These are phyloP conservation scores for Coelinius sp. DNA, from an alignment of 2,888 invertebrate genomes.

Conservation along the genomic window DNA sequence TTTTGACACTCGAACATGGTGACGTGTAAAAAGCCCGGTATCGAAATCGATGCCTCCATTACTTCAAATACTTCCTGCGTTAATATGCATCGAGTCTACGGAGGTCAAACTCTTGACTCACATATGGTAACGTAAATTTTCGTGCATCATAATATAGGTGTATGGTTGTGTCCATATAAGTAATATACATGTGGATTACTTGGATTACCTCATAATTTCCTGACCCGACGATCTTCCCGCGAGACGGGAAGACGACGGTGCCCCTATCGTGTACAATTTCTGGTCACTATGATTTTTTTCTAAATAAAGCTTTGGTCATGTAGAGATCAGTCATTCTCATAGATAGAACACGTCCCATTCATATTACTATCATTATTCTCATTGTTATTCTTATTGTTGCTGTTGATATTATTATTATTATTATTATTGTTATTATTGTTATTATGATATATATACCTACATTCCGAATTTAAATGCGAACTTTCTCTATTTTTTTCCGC, in stretches of 20 bases:
- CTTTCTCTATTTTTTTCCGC: too few species aligned
- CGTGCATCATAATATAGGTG: not conserved
- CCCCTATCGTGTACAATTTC: constrained; percentile 19
- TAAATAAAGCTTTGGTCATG: too few species aligned
- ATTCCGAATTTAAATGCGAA: too few species aligned
- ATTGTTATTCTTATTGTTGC: too few species aligned
- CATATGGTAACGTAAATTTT: not conserved
- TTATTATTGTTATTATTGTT: too few species aligned
- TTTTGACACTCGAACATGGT: constrained; percentile 43
- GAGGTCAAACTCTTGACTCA: constrained; percentile 58
- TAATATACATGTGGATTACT: too few species aligned
- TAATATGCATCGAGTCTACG: constrained; percentile 66
- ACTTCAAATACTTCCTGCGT: constrained; percentile 61
- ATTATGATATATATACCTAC: too few species aligned
- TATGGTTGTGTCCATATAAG: not conserved
- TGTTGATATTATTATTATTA: too few species aligned
- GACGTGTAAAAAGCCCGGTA: too few species aligned
- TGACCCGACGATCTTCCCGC: not conserved
- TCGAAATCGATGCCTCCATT: constrained; percentile 40
- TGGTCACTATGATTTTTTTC: not conserved
- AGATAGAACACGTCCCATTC: too few species aligned
- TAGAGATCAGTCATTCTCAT: too few species aligned
- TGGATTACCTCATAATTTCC: not conserved
- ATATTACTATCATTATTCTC: too few species aligned
- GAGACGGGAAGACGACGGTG: constrained; percentile 6